These are phyloP conservation scores for Crypturellus tataupa DNA, from an alignment of 2,797 vertebrate genomes.

Conservation along the genomic window DNA sequence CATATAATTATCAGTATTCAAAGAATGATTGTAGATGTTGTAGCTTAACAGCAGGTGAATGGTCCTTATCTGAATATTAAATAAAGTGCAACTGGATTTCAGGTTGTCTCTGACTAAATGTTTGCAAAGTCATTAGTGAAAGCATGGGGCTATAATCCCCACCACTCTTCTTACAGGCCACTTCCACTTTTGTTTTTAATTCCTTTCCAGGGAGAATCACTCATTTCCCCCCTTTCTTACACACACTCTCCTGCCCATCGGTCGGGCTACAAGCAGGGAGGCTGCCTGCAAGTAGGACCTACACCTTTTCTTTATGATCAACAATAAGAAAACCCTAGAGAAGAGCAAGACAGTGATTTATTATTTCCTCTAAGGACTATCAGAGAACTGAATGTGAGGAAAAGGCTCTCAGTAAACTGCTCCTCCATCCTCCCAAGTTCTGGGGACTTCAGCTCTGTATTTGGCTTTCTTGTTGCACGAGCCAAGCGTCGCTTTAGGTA, in stretches of 20 bases:
- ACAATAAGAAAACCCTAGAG: slow-evolving; percentile 22
- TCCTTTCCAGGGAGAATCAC: slow-evolving; percentile 42
- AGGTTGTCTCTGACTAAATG: slow-evolving; percentile 65
- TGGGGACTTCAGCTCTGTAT: slow-evolving; percentile 9
- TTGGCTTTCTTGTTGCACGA: neutral
- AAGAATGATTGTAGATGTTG: slow-evolving; percentile 78
- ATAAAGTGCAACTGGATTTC: slow-evolving; percentile 76
- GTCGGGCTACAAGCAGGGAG: slow-evolving; percentile 37
- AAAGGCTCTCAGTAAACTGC: slow-evolving; percentile 27
- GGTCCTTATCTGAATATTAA: slow-evolving; percentile 80
- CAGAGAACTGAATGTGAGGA: slow-evolving; percentile 1
- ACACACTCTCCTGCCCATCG: neutral
- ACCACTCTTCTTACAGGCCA: slow-evolving; percentile 39
- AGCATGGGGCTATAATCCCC: slow-evolving; percentile 47
- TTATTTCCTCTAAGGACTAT: slow-evolving; percentile 47
- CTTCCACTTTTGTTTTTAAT: slow-evolving; percentile 48
- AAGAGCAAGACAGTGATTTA: slow-evolving; percentile 39
- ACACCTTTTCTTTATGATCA: neutral
- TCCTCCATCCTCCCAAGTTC: slow-evolving; percentile 52
- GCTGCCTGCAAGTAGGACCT: slow-evolving; percentile 24
- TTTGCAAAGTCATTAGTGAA: slow-evolving; percentile 72
- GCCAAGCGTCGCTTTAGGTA: neutral
- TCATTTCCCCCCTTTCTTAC: neutral
- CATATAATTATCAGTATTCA: slow-evolving; percentile 79
- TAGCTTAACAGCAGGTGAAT: slow-evolving; percentile 79